These are phyloP conservation scores for Idaea biselata DNA, from an alignment of 2,888 invertebrate species.

Conservation along the genomic window DNA sequence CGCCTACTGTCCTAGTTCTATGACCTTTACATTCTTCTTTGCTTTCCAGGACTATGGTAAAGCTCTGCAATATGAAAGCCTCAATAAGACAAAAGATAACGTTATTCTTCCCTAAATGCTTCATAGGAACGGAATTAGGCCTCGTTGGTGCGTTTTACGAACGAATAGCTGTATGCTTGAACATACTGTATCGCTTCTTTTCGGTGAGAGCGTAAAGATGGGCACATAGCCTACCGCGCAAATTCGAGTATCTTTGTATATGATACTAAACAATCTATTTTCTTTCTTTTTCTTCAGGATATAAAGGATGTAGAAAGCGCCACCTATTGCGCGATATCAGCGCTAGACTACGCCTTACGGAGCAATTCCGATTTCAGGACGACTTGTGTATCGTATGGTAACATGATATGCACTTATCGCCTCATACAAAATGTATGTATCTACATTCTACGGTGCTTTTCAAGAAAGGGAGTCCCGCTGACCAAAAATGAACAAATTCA, in stretches of 20 bases:
- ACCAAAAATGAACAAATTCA: too few relatives aligned
- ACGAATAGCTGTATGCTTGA: conserved; percentile 36
- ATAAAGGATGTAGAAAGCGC: conserved; percentile 60
- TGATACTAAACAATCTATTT: too few relatives aligned
- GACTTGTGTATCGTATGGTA: conserved; percentile 77
- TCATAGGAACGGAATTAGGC: conserved; percentile 39
- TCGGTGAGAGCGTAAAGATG: neutral
- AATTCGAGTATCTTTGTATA: too few relatives aligned
- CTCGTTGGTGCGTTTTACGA: conserved; percentile 47
- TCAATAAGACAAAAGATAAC: conserved; percentile 45
- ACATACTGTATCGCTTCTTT: neutral
- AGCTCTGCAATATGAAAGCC: conserved; percentile 31
- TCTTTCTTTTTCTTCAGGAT: conserved; percentile 34
- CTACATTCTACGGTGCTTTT: neutral
- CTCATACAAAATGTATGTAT: conserved; percentile 41
- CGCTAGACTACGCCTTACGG: conserved; percentile 72
- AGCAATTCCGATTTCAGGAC: conserved; percentile 76
- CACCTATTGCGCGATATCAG: conserved; percentile 79
- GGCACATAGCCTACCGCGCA: too few relatives aligned
- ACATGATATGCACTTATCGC: conserved; percentile 58
- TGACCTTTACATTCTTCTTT: neutral
- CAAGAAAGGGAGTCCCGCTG: too few relatives aligned
- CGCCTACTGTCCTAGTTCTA: too few relatives aligned
- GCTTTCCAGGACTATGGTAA: conserved; percentile 31
- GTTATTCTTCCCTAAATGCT: conserved; percentile 39